Evolutionary conservation across 2,888 invertebrate species (phyloP).

Genomic region (Cantharis nigra): DNA sequence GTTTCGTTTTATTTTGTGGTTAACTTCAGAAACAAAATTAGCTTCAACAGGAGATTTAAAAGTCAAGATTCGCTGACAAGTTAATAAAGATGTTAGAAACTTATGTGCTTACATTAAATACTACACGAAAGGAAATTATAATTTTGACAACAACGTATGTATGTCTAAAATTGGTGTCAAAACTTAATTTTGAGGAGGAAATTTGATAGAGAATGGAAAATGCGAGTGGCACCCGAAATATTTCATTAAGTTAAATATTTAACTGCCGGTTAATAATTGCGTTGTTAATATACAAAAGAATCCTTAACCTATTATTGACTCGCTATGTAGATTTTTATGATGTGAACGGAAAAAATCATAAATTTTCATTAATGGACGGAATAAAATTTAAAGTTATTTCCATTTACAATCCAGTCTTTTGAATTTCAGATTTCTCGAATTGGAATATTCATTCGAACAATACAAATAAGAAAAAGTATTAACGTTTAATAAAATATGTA

Average conservation of each 20-base stretch:
- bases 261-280: background rate
- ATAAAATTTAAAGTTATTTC: background rate
- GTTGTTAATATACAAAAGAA: background rate
- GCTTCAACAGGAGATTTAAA: background rate
- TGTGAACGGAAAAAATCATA: background rate
- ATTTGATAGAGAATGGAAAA: background rate
- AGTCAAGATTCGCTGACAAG: background rate
- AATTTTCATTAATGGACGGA: background rate
- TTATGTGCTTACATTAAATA: background rate
- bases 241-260: background rate
- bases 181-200: background rate
- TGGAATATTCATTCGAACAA: conserved; percentile 1
- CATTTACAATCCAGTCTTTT: background rate
- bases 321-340: background rate
- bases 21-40: background rate
- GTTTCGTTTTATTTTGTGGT: background rate
- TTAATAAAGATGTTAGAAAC: background rate
- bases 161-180: background rate
- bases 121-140: background rate
- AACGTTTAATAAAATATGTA: background rate
- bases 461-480: background rate
- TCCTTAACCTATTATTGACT: background rate
- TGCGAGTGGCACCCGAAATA: background rate
- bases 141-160: background rate
- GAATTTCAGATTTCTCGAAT: background rate